Conservation (phyloP, 2,888 invertebrate species). For the Drosophila anceps region DNA sequence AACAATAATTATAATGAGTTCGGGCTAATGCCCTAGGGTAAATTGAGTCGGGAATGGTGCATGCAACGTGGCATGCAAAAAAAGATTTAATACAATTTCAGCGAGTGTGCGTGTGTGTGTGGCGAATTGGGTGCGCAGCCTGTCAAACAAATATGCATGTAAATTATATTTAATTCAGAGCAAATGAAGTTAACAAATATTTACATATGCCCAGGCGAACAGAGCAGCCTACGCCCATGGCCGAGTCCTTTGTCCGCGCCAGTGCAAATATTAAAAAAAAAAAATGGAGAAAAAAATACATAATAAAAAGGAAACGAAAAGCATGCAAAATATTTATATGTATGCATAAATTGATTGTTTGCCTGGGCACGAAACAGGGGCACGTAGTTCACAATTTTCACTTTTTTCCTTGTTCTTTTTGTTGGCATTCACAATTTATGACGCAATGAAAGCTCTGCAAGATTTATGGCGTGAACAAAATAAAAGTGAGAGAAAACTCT, state of each 20-base stretch:
- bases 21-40: constrained; percentile 50
- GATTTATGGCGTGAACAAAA: constrained; percentile 65
- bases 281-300: constrained; percentile 37
- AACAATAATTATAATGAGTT: constrained; percentile 71
- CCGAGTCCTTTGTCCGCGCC: constrained; percentile 32
- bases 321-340: constrained; percentile 56
- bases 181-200: constrained; percentile 82
- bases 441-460: constrained; percentile 73
- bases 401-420: constrained; percentile 10
- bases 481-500: constrained; percentile 5
- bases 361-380: constrained; percentile 40
- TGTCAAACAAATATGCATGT: constrained; percentile 75
- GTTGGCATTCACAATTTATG: constrained; percentile 68
- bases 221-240: constrained; percentile 9
- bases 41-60: constrained; percentile 9
- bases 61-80: constrained; percentile 63
- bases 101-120: constrained; percentile 11
- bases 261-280: constrained; percentile 44
- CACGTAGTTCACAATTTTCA: constrained; percentile 42
- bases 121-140: constrained; percentile 39
- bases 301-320: constrained; percentile 27
- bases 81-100: constrained; percentile 18
- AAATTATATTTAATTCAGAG: constrained; percentile 81
- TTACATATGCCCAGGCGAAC: constrained; percentile 56
- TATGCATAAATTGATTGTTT: constrained; percentile 80